Percentiles rank a stretch among this genome's conserved stretches.
These are phyloP conservation scores for Mamestra brassicae DNA, from an alignment of 2,888 invertebrate species.

Conservation along the genomic window DNA sequence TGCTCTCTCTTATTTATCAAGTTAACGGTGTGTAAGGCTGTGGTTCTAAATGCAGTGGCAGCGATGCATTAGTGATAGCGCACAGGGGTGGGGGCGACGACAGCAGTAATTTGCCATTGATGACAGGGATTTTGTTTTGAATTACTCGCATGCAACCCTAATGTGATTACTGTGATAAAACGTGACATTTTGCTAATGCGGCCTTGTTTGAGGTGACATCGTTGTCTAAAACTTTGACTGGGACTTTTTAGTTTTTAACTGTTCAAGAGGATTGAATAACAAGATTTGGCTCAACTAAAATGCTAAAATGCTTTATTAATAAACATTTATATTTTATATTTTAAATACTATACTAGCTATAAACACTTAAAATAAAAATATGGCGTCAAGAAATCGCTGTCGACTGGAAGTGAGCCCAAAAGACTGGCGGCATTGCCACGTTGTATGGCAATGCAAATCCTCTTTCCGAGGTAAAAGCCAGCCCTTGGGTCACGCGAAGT, in stretches of 20 bases:
- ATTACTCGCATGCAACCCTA: slow-evolving; percentile 36
- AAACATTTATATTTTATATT: too few species aligned
- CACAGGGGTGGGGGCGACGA: slow-evolving; percentile 53
- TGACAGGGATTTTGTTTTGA: slow-evolving; percentile 50
- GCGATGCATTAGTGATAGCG: slow-evolving; percentile 52
- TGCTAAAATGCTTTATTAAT: too few species aligned
- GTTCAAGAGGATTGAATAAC: neutral
- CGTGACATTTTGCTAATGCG: slow-evolving; percentile 22
- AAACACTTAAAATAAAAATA: too few species aligned
- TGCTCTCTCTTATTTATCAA: slow-evolving; percentile 46
- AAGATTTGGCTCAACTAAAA: neutral
- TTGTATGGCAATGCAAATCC: too few species aligned
- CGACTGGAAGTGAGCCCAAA: too few species aligned
- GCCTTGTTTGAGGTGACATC: neutral
- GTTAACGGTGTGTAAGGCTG: slow-evolving; percentile 45
- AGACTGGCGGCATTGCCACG: too few species aligned
- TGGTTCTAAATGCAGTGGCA: slow-evolving; percentile 41
- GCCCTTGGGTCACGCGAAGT: too few species aligned
- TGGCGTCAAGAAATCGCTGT: too few species aligned
- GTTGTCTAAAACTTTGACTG: neutral
- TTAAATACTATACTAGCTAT: too few species aligned
- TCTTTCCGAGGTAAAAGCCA: too few species aligned
- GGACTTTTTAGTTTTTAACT: neutral
- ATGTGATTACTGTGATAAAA: slow-evolving; percentile 36
- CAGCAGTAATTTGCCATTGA: slow-evolving; percentile 51